phyloP scores from a whole-genome alignment of 64 coral and sea anemone species.

The Cladopsammia gracilis region DNA sequence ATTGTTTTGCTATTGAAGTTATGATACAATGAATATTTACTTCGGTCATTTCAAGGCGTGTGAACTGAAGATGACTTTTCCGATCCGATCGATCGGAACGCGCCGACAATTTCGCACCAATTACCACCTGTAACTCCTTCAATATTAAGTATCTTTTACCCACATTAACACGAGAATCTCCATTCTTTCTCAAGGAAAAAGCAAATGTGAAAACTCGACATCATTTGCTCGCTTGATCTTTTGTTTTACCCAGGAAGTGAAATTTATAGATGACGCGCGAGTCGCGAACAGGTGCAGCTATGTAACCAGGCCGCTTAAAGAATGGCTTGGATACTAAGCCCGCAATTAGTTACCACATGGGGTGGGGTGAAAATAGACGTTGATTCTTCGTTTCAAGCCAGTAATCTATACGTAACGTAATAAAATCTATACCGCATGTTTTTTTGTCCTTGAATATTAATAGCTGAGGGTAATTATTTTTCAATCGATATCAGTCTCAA shows the following conservation, averaged over 20 bases:
- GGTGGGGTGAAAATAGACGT: no score
- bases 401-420: no score
- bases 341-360: no score
- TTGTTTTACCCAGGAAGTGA: constrained; percentile 67
- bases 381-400: no score
- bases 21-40: neutral
- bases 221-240: constrained; percentile 51
- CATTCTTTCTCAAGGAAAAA: neutral
- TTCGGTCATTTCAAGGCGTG: neutral
- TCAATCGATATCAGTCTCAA: no score
- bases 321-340: neutral
- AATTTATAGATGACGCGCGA: constrained; percentile 11
- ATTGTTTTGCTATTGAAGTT: neutral
- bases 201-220: neutral
- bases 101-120: neutral
- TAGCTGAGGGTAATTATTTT: no score
- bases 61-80: neutral
- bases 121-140: neutral
- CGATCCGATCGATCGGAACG: neutral
- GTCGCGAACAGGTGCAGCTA: constrained; percentile 73
- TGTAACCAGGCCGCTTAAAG: constrained; percentile 31
- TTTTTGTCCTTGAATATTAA: no score
- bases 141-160: constrained; percentile 2
- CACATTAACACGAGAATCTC: neutral
- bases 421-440: no score